Conservation (phyloP, 2,888 invertebrate species). For the Drosophila pseudotalamancana region DNA sequence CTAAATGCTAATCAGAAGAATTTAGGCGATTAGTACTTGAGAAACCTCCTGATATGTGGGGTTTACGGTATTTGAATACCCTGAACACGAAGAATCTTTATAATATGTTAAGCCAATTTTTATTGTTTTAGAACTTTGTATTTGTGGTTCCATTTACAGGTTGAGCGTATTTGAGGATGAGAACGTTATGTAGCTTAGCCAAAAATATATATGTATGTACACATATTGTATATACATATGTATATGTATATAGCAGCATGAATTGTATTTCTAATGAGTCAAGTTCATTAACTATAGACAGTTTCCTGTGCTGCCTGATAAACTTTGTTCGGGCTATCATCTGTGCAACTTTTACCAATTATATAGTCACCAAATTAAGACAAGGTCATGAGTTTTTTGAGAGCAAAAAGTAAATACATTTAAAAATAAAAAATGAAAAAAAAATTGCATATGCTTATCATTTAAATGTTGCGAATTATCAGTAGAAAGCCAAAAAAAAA, state of each 20-base stretch:
- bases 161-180: too few species aligned
- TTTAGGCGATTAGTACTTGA: constrained; percentile 13
- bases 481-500: constrained; percentile 20
- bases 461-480: constrained; percentile 21
- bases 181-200: neutral
- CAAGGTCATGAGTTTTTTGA: constrained; percentile 50
- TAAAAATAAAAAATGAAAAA: neutral
- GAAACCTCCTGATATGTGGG: neutral
- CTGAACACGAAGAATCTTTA: neutral
- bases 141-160: too few species aligned
- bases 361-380: neutral
- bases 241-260: too few species aligned
- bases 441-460: constrained; percentile 35
- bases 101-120: too few species aligned
- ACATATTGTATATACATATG: too few species aligned
- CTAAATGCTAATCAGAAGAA: constrained; percentile 39
- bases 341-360: constrained; percentile 10
- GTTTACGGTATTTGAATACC: neutral
- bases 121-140: too few species aligned
- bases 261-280: constrained; percentile 28
- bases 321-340: constrained; percentile 37
- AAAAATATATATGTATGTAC: too few species aligned
- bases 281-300: constrained; percentile 32
- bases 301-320: constrained; percentile 65
- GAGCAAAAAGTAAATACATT: constrained; percentile 9